phyloP scores from a whole-genome alignment of 2,797 vertebrate genomes.

The Sebastes itinus region DNA sequence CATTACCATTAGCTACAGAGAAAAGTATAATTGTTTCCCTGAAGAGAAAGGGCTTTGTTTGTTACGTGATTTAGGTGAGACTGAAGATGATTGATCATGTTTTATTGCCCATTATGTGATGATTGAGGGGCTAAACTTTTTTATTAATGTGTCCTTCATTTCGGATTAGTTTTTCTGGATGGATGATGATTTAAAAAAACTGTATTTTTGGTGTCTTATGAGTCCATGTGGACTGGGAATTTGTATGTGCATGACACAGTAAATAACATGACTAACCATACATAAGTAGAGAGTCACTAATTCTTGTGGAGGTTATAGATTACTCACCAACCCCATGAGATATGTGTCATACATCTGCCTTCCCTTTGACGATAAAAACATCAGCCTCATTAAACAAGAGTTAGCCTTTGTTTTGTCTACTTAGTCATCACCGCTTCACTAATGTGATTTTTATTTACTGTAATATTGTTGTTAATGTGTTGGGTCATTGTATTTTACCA shows the following conservation, averaged over 20 bases:
- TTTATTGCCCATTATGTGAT: background rate
- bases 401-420: background rate
- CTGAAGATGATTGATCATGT: background rate
- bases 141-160: background rate
- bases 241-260: background rate
- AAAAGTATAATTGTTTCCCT: background rate
- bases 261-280: background rate
- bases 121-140: background rate
- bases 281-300: background rate
- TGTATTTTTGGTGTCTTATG: background rate
- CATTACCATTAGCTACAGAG: background rate
- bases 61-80: background rate
- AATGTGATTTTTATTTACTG: constrained; percentile 13
- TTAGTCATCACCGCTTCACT: background rate
- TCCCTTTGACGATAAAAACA: constrained; percentile 29
- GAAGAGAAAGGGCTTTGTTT: background rate
- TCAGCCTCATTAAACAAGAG: constrained; percentile 31
- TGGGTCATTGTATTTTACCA: constrained; percentile 3
- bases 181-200: background rate
- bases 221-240: background rate
- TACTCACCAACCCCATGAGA: background rate
- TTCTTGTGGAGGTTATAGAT: background rate
- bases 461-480: background rate
- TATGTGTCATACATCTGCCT: background rate
- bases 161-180: background rate